These are phyloP conservation scores for Tenualosa thibaudeaui DNA, from an alignment of 2,797 vertebrate genomes.

Conservation along the genomic window DNA sequence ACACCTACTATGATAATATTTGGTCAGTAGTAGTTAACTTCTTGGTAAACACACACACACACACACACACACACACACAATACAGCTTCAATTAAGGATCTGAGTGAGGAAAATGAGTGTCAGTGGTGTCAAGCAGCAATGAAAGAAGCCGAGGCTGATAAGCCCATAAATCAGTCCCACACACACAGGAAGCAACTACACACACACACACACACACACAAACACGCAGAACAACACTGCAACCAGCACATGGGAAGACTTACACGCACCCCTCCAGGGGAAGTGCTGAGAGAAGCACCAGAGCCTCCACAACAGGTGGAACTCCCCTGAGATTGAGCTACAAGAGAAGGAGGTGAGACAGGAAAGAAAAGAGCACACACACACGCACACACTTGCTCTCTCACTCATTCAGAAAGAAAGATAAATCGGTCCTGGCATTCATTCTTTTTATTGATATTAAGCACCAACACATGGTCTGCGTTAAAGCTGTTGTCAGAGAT, in stretches of 20 bases:
- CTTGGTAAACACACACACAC: background rate
- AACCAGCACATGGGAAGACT: conserved; percentile 52
- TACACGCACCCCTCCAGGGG: conserved; percentile 66
- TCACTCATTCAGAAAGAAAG: background rate
- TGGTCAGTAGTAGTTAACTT: conserved; percentile 34
- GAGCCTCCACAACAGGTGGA: conserved; percentile 54
- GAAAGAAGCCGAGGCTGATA: conserved; percentile 34
- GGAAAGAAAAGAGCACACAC: conserved; percentile 8
- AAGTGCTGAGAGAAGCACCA: conserved; percentile 36
- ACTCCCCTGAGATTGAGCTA: conserved; percentile 47
- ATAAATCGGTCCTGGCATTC: conserved; percentile 20
- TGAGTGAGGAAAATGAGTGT: conserved; percentile 11
- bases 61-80: background rate
- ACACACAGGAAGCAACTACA: conserved; percentile 36
- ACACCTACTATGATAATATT: conserved; percentile 36
- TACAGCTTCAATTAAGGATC: conserved; percentile 32
- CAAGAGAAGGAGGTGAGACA: conserved; percentile 14
- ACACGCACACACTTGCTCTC: background rate
- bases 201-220: conserved; percentile 50
- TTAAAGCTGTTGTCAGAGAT: background rate
- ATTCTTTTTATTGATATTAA: background rate
- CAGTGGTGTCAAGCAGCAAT: conserved; percentile 38
- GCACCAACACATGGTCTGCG: conserved; percentile 9
- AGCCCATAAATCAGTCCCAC: conserved; percentile 5
- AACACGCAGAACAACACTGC: conserved; percentile 43